Base-by-base conservation (phyloP, 2,113 vertebrate genomes). In the Cairina moschata region DNA sequence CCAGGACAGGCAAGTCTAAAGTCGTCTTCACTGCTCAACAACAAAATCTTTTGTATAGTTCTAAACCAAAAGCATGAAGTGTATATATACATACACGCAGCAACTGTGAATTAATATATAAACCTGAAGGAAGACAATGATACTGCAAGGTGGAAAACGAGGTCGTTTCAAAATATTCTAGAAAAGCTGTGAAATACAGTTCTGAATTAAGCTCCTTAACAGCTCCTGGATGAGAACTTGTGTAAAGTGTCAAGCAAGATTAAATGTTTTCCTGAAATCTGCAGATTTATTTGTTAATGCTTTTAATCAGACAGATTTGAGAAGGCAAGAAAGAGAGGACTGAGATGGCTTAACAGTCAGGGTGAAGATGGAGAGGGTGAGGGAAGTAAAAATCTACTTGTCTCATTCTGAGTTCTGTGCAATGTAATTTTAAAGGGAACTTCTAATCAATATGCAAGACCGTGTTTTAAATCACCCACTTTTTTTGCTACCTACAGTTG, bases 121-220 rank as follows among this genome's bases (percentile, higher is more conserved):
- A 21, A 15, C 0, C 1, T 13, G 29, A 81, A 88, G 46, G 63
- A 59, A 56, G n/a, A 59, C 3, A 6, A 11, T 36, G 50, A 58
- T 68, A 42, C 17, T 13, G 8, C 42, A 50, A 94, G 72, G 21
- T 32, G 89, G 56, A 58, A 94, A 97, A 94, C 38, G 32, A 91
- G 75, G 78, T 93, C 60, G 74, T 54, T 88, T 75, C 50, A 86
- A 93, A 88, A 71, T 62, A 22, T 84, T 86, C 32, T 67, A 86
- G 68, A 91, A 76, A 13, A 92, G 32, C 86, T 84, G 72, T 78
- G 83, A 94, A 96, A 83, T 50, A 58, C 4, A n/a, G 63, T 71
- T 93, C 85, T 93, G 58, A 94, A 54, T 62, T 97, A 97, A 96
- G 81, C 65, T 86, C n/a, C 71, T 91, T 83, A 86, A 76, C 52